Base-by-base conservation (phyloP, 53 echinoderm and acorn worm species). In the Holothuria scabra region DNA sequence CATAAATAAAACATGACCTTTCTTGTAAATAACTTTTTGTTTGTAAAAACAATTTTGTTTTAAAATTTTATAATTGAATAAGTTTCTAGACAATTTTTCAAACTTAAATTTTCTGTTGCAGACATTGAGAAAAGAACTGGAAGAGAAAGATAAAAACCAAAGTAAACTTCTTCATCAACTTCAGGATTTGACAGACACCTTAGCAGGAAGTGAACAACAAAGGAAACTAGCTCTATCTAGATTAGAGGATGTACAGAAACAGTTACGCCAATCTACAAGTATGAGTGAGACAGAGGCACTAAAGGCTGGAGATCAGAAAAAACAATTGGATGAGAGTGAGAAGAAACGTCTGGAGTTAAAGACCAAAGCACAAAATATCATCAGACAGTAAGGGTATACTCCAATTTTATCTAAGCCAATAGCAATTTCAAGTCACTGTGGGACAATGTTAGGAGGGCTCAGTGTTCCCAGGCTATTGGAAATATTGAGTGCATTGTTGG, bases 261-360 rank as follows among this genome's bases (percentile, higher is more conserved):
- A 91, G 58, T 70, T 92, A 61, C 72, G 85, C 32, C 85, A 90
- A 16, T 86, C 86, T n/a, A 63, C 85, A 60, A 88, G 81, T 41
- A 90, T 87, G 66, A 84, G 70, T 46, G 89, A 91, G 49, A 37
- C 67, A 26, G 79, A 84, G 52, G 59, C 69, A 5, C 82, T 81
- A 57, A 90, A 87, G 75, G 83, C 89, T 6, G 44, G 30, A 41
- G 97, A 97, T 32, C 84, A 86, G 19, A 84, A 90, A 60, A 86
- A 65, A 55, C 67, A 88, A 35, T 82, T 94, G 48, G 88, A 89
- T 46, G 85, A 94, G 28, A 85, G 81, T 34, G 84, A 91, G 79
- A 72, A 69, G 44, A 93, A 91, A 87, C 94, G 88, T 19, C 92
- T 88, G 19, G 91, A 97, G 21, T 85, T 91, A 34, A 94, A 92